Conservation (phyloP, 2,888 invertebrate species). For the Melanophora roralis region DNA sequence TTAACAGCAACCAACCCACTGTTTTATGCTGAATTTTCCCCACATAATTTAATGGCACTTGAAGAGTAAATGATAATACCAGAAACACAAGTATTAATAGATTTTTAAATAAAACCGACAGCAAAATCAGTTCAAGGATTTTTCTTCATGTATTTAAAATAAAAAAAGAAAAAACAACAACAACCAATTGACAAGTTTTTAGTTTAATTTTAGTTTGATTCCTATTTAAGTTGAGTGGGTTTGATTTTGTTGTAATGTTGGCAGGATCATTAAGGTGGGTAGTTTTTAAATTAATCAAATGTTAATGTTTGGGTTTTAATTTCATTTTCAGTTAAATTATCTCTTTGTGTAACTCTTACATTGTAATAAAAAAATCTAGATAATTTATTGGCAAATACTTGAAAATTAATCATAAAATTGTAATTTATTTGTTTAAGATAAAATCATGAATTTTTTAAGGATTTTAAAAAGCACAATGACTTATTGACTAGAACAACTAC, state of each 20-base stretch:
- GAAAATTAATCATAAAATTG: conserved; percentile 45
- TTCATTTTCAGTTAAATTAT: background rate
- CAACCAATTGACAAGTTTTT: conserved; percentile 42
- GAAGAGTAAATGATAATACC: conserved; percentile 52
- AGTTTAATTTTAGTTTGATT: conserved; percentile 1
- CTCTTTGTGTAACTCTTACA: too few species aligned
- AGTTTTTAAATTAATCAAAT: conserved; percentile 50
- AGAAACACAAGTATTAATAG: conserved; percentile 57
- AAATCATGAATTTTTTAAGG: conserved; percentile 50
- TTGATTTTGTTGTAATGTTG: conserved; percentile 18
- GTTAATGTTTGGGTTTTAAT: conserved; percentile 3
- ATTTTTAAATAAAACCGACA: conserved; percentile 45
- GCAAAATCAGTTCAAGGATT: background rate
- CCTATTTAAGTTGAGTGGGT: conserved; percentile 45
- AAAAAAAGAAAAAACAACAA: too few species aligned
- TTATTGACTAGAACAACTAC: background rate
- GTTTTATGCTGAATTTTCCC: conserved; percentile 58
- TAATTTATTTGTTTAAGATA: conserved; percentile 55
- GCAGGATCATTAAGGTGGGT: conserved; percentile 56
- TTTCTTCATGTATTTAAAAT: background rate
- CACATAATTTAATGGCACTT: conserved; percentile 48
- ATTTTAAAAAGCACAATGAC: background rate
- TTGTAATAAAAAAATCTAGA: conserved; percentile 17
- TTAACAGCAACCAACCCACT: conserved; percentile 56
- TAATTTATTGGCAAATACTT: conserved; percentile 17